phyloP scores from a whole-genome alignment of 2,797 vertebrate species.

The Zenarchopterus dispar region DNA sequence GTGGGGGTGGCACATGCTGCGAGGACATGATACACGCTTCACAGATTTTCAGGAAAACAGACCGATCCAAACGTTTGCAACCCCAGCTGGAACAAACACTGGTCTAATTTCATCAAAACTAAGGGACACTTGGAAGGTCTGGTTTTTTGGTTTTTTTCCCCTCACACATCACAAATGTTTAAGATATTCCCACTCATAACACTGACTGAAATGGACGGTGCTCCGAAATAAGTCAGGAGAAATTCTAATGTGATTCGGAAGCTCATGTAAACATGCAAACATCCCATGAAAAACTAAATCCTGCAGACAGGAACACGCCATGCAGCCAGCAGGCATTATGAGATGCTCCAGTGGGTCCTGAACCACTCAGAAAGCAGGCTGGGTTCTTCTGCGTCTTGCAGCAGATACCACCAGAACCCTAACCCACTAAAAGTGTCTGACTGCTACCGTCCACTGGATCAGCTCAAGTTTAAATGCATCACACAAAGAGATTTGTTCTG shows the following conservation, averaged over 20 bases:
- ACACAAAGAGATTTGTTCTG: accelerated
- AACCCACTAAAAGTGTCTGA: too few species aligned
- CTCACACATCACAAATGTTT: conserved; percentile 44
- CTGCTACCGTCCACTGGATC: not conserved
- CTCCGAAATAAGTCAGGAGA: conserved; percentile 70
- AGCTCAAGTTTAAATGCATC: conserved; percentile 10
- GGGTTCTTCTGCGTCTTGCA: conserved; percentile 18
- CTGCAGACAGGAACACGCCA: conserved; percentile 7
- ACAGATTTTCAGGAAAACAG: conserved; percentile 12
- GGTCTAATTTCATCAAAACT: conserved; percentile 59
- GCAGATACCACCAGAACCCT: too few species aligned
- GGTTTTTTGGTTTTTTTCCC: conserved; percentile 20
- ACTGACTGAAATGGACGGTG: conserved; percentile 55
- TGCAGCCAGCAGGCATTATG: conserved; percentile 52
- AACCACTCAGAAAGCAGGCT: conserved; percentile 55
- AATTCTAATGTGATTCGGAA: conserved; percentile 42
- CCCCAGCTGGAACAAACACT: conserved; percentile 59
- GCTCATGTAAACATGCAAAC: conserved; percentile 35
- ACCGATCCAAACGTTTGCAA: conserved; percentile 5
- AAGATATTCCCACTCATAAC: conserved; percentile 16
- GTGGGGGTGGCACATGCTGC: conserved; percentile 32
- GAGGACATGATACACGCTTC: conserved; percentile 47
- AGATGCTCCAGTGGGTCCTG: conserved; percentile 58
- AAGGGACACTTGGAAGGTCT: not conserved
- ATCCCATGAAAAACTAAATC: conserved; percentile 8